phyloP scores from a whole-genome alignment of 2,113 vertebrate species.

The Carassius auratus region DNA sequence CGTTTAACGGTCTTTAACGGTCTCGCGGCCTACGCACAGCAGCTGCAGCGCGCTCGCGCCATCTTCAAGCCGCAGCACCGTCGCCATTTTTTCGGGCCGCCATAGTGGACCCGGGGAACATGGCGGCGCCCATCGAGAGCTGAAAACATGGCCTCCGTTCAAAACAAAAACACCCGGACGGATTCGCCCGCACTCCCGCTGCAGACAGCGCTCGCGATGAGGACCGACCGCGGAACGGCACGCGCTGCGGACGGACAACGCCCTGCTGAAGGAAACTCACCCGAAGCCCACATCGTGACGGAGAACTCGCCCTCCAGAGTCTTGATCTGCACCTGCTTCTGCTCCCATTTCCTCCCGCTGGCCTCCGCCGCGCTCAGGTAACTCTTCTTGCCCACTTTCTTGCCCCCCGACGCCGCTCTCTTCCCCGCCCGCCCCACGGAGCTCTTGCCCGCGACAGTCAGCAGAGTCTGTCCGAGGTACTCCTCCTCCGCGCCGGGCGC shows the following conservation, averaged over 20 bases:
- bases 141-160: constrained; percentile 98
- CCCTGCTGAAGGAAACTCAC: constrained; percentile 72
- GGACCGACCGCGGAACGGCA: too few relatives aligned
- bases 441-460: constrained; percentile 92
- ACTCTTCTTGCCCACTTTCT: constrained; percentile 94
- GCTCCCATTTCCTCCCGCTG: constrained; percentile 94
- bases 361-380: constrained; percentile 86
- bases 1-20: neutral
- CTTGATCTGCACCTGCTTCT: constrained; percentile 99
- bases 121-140: constrained; percentile 98
- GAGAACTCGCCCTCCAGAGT: constrained; percentile 98
- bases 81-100: constrained; percentile 93
- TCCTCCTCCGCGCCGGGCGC: constrained; percentile 82
- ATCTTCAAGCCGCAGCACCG: constrained; percentile 77
- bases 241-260: constrained; percentile 70
- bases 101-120: constrained; percentile 97
- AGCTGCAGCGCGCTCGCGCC: constrained; percentile 74
- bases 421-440: constrained; percentile 86
- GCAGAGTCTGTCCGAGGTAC: constrained; percentile 95
- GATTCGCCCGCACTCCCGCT: too few relatives aligned
- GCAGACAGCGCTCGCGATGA: too few relatives aligned
- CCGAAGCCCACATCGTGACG: constrained; percentile 98
- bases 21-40: constrained; percentile 73
- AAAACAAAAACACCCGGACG: constrained; percentile 86
- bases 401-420: constrained; percentile 84